Evolutionary conservation across 2,888 invertebrate species (phyloP), one percentile per base, ranked within the genome.

Genomic region (Amiota minor): DNA sequence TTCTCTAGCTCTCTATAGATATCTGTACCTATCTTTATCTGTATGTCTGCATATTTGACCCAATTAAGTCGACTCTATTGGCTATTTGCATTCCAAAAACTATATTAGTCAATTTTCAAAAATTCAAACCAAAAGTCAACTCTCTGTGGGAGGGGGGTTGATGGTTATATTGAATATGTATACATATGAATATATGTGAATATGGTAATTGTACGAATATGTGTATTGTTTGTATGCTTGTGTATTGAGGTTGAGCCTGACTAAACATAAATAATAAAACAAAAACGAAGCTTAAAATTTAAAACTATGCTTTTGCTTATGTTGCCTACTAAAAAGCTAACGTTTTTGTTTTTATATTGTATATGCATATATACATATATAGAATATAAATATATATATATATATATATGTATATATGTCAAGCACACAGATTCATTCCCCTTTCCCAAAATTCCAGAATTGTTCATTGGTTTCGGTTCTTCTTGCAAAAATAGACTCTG

Each of bases 1-100:
- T 11, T 53, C 53, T 10, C 6, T 53, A 53, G 4, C 9, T 53
- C 53, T 4, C 4, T n/a, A 53, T 9, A 16, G 2, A 53, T 53
- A 59, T 18, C 59, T 59, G 6, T 35, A 35, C 12, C 12, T 46
- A 20, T 23, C 46, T 35, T 35, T 35, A 55, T 72, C 70, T 78
- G 81, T 81, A 82, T 82, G 81, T 84, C 82, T 79, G 81, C 79
- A 79, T 84, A 81, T 80, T 85, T 85, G 83, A 85, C 82, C 82
- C 84, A 83, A 85, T 85, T 83, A 82, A 81, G 77, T 77, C 71
- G 74, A 75, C 75, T 77, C 76, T 45, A 67, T 20, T 49, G 77
- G 74, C 77, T 78, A 84, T 83, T 83, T 83, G 81, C 85, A 84
- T 84, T 79, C 80, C 76, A 75, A 64, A 72, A 72, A 55, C 73